Conservation (phyloP, 2,113 vertebrate species). For the Hypomesus transpacificus region DNA sequence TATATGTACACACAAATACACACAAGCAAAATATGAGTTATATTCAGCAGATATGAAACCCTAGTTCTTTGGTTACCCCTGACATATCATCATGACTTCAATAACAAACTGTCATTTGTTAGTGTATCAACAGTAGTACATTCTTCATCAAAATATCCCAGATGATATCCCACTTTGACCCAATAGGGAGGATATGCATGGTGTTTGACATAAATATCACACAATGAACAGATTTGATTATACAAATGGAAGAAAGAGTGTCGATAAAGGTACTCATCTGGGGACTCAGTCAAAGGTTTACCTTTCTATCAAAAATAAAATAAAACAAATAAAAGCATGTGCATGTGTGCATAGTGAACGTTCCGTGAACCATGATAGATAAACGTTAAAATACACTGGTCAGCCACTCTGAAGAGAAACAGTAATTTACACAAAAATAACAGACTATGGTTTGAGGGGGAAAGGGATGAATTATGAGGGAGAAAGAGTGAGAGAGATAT, state of each 20-base stretch:
- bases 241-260: conserved; percentile 70
- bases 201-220: conserved; percentile 60
- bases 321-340: conserved; percentile 39
- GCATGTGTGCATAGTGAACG: conserved; percentile 64
- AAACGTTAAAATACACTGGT: conserved; percentile 52
- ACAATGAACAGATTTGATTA: conserved; percentile 37
- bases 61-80: conserved; percentile 94
- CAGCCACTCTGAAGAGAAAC: conserved; percentile 35
- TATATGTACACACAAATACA: conserved; percentile 45
- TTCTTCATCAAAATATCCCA: conserved; percentile 74
- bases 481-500: conserved; percentile 1
- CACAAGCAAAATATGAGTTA: conserved; percentile 61
- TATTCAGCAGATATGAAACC: conserved; percentile 76
- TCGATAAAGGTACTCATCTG: conserved; percentile 42
- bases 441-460: conserved; percentile 19
- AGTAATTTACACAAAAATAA: conserved; percentile 6
- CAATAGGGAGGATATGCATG: conserved; percentile 32
- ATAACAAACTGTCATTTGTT: conserved; percentile 63
- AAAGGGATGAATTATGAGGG: not conserved
- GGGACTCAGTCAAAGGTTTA: conserved; percentile 43
- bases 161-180: conserved; percentile 66
- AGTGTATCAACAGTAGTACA: conserved; percentile 76
- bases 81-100: conserved; percentile 74
- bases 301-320: conserved; percentile 60
- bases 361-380: conserved; percentile 50